These are phyloP conservation scores for Bombus difficillimus DNA, from an alignment of 1,140 invertebrate genomes.

Conservation along the genomic window DNA sequence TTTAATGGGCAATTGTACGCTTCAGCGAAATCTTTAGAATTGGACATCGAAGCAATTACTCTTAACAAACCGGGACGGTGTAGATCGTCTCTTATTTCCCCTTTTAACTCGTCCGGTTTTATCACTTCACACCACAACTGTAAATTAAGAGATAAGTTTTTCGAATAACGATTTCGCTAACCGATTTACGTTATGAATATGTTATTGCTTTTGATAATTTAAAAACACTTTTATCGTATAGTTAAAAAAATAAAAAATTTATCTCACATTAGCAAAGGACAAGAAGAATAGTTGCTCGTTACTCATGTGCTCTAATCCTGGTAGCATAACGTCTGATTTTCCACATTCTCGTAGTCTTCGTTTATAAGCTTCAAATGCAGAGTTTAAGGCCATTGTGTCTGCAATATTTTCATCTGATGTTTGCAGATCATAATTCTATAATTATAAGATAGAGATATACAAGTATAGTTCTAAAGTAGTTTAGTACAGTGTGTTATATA, in stretches of 20 bases:
- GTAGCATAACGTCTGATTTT: slow-evolving; percentile 6
- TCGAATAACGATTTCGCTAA: too few species aligned
- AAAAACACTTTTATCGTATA: too few species aligned
- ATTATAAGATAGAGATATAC: not conserved
- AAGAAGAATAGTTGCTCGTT: slow-evolving; percentile 52
- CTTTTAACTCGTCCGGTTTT: not conserved
- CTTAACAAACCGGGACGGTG: slow-evolving; percentile 29
- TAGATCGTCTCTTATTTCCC: not conserved
- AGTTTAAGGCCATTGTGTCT: slow-evolving; percentile 38
- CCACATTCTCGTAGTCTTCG: slow-evolving; percentile 15
- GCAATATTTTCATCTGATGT: not conserved
- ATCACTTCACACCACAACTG: slow-evolving; percentile 37
- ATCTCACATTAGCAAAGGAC: slow-evolving; percentile 43
- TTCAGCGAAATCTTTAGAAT: slow-evolving; percentile 45
- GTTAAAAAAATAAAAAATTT: not conserved
- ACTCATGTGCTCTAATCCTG: slow-evolving; percentile 33
- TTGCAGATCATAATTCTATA: not conserved
- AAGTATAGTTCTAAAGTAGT: too few species aligned
- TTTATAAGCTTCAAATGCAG: slow-evolving; percentile 35
- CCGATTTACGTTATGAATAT: too few species aligned
- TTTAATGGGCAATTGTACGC: slow-evolving; percentile 32
- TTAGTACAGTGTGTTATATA: too few species aligned
- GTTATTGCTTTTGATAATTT: too few species aligned
- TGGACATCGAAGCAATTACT: slow-evolving; percentile 42
- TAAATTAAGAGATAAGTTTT: slow-evolving; percentile 3